A percentile compares a stretch with the other conserved stretches of the same genome.
phyloP scores from a whole-genome alignment of 2,113 vertebrate species.

The Prochilodus magdalenae region DNA sequence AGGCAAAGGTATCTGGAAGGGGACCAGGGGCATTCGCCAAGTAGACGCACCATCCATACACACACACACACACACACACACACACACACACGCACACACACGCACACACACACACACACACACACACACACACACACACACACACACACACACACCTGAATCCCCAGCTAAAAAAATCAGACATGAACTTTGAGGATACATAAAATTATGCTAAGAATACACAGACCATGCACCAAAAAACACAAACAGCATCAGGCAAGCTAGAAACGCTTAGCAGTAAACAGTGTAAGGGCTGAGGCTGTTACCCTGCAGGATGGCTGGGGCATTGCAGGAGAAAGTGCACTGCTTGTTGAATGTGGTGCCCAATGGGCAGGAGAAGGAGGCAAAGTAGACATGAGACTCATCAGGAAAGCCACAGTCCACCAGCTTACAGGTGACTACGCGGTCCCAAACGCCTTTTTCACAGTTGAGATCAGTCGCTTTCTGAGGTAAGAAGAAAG shows the following conservation, averaged over 20 bases:
- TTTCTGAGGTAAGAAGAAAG: constrained; percentile 65
- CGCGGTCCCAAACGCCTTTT: constrained; percentile 84
- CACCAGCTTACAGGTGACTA: constrained; percentile 82
- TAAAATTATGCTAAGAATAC: not conserved
- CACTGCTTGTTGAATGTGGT: constrained; percentile 87
- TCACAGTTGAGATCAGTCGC: constrained; percentile 80
- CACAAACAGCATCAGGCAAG: not conserved
- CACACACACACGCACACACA: constrained; percentile 2
- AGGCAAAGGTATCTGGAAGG: constrained; percentile 20
- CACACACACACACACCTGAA: constrained; percentile 5
- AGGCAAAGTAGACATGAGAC: constrained; percentile 85
- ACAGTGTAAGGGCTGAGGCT: not conserved
- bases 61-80: constrained; percentile 18
- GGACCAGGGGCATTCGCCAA: not conserved
- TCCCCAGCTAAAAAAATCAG: not conserved
- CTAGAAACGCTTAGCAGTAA: not conserved
- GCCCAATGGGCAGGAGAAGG: constrained; percentile 87
- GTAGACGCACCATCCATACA: constrained; percentile 7
- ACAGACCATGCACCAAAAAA: not conserved
- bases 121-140: constrained; percentile 18
- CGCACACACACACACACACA: constrained; percentile 7
- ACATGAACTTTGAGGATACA: not conserved
- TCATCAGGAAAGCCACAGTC: constrained; percentile 86
- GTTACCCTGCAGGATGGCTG: constrained; percentile 93
- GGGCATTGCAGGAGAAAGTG: constrained; percentile 88